These are phyloP conservation scores for Gerosis bhagava DNA, from an alignment of 2,888 invertebrate species.

Conservation along the genomic window DNA sequence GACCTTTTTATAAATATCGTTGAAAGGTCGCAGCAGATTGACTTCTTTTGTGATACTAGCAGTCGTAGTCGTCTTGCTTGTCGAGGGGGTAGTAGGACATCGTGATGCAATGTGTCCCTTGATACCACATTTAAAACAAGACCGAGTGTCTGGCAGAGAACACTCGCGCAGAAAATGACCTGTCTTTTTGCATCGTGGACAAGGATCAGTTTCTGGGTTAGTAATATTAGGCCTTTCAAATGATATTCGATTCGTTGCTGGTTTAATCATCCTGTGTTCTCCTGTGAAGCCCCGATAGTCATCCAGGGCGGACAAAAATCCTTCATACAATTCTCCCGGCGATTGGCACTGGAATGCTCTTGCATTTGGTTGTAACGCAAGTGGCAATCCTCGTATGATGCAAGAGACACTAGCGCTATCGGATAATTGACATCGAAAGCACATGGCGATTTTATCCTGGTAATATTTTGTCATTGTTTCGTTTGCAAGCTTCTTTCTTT, in stretches of 20 bases:
- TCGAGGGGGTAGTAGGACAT: slow-evolving; percentile 2
- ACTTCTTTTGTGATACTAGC: slow-evolving; percentile 27
- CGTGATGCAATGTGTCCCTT: slow-evolving; percentile 32
- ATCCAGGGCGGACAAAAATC: slow-evolving; percentile 35
- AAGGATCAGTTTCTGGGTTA: slow-evolving; percentile 25
- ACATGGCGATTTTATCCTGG: slow-evolving; percentile 38
- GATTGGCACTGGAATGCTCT: slow-evolving; percentile 35
- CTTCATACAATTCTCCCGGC: slow-evolving; percentile 35
- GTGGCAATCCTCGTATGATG: slow-evolving; percentile 19
- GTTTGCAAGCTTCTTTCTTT: slow-evolving; percentile 30
- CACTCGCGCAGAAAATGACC: slow-evolving; percentile 31
- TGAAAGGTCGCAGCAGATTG: slow-evolving; percentile 31
- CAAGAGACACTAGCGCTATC: slow-evolving; percentile 28
- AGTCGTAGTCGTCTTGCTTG: not conserved
- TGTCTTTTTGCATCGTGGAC: slow-evolving; percentile 33
- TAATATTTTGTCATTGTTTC: slow-evolving; percentile 40
- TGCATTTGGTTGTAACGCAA: slow-evolving; percentile 31
- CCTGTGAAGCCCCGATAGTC: too few relatives aligned
- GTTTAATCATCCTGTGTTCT: too few relatives aligned
- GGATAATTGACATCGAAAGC: not conserved
- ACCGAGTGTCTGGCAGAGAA: slow-evolving; percentile 29
- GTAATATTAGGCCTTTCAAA: not conserved
- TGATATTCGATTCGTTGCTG: not conserved
- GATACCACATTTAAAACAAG: slow-evolving; percentile 31
- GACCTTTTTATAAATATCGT: slow-evolving; percentile 26